phyloP scores from a whole-genome alignment of 2,113 vertebrate genomes.

The Prinia subflava region DNA sequence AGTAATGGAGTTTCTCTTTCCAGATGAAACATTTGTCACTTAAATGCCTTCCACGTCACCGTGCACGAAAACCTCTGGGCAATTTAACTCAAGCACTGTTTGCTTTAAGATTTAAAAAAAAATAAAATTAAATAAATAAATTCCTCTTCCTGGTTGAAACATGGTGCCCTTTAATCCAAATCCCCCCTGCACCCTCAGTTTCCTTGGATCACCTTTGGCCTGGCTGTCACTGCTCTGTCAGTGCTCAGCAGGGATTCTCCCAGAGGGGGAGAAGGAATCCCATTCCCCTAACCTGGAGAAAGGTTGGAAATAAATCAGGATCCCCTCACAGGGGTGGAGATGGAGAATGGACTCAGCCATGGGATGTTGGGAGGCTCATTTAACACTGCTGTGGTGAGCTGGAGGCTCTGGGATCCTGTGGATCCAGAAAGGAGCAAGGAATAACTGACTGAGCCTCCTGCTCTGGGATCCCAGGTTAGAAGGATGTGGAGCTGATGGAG shows the following conservation, averaged over 20 bases:
- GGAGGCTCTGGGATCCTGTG: neutral
- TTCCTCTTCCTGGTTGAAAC: neutral
- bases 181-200: fast-evolving
- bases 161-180: neutral
- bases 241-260: too few relatives aligned
- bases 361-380: fast-evolving
- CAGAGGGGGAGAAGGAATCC: fast-evolving
- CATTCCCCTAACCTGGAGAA: neutral
- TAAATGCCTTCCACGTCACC: neutral
- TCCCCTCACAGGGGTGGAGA: fast-evolving
- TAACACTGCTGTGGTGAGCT: fast-evolving
- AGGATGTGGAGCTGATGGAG: neutral
- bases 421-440: neutral
- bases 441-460: fast-evolving
- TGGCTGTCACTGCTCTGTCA: neutral
- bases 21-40: conserved; percentile 10
- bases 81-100: neutral
- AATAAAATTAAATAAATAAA: neutral
- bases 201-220: neutral
- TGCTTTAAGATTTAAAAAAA: neutral
- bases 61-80: neutral
- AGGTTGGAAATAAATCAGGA: neutral
- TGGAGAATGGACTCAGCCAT: neutral
- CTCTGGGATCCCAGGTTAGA: neutral
- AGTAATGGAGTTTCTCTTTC: neutral